These are phyloP conservation scores for Cyphomyrmex costatus DNA, from an alignment of 1,140 invertebrate genomes.

Conservation along the genomic window DNA sequence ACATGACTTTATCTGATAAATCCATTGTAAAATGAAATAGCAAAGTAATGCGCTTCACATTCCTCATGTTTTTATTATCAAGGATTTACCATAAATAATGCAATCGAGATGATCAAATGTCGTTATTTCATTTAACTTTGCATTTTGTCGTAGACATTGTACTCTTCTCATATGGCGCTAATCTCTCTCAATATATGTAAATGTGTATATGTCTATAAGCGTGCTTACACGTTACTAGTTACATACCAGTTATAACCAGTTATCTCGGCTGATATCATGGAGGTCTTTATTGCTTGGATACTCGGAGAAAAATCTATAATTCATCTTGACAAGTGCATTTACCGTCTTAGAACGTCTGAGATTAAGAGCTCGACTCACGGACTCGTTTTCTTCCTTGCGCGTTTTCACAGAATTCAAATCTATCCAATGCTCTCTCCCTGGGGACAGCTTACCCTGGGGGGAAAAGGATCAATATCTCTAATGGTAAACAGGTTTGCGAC, in stretches of 20 bases:
- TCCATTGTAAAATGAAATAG: not conserved
- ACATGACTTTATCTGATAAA: constrained; percentile 21
- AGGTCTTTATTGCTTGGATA: not conserved
- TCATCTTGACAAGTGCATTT: not conserved
- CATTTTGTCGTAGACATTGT: constrained; percentile 23
- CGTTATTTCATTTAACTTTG: constrained; percentile 16
- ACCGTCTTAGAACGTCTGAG: not conserved
- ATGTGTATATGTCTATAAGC: not conserved
- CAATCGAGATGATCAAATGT: not conserved
- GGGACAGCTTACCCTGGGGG: not conserved
- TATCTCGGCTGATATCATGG: constrained; percentile 61
- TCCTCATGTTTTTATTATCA: not conserved
- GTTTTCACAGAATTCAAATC: constrained; percentile 28
- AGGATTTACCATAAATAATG: not conserved
- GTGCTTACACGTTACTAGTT: constrained; percentile 14
- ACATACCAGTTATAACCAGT: constrained; percentile 64
- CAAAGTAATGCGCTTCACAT: not conserved
- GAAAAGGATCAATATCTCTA: not conserved
- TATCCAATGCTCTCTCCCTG: not conserved
- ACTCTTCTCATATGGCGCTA: constrained; percentile 38
- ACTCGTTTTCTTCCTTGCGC: not conserved
- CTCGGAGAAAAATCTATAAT: constrained; percentile 19
- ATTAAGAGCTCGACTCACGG: not conserved
- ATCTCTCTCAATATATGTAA: constrained; percentile 29
- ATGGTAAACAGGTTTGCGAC: constrained; percentile 36